A percentile compares a stretch with the other conserved stretches of the same genome.
These are phyloP conservation scores for Drosophila multiciliata DNA, from an alignment of 2,888 invertebrate species.

Conservation along the genomic window DNA sequence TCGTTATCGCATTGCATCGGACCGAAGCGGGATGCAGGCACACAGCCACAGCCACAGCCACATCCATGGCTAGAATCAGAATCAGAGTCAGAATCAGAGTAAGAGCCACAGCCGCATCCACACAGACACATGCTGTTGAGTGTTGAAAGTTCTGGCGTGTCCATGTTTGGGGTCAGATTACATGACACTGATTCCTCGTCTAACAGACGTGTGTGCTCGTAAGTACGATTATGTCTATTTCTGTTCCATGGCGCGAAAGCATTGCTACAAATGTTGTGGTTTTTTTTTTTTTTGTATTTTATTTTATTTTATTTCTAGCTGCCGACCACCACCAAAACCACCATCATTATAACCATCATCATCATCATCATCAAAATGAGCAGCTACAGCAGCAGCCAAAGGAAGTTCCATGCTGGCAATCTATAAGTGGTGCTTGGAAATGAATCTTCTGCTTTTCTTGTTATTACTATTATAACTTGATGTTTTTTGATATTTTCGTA, in stretches of 20 bases:
- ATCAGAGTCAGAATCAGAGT: not conserved
- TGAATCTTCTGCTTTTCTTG: slow-evolving; percentile 51
- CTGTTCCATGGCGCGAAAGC: slow-evolving; percentile 57
- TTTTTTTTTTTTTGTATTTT: slow-evolving; percentile 19
- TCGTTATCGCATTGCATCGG: slow-evolving; percentile 76
- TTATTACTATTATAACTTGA: slow-evolving; percentile 57
- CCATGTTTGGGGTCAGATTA: slow-evolving; percentile 79
- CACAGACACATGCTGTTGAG: slow-evolving; percentile 55
- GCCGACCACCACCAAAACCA: slow-evolving; percentile 30
- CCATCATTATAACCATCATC: slow-evolving; percentile 42
- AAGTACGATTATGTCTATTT: slow-evolving; percentile 47
- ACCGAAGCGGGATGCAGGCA: slow-evolving; percentile 6
- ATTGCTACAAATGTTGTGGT: slow-evolving; percentile 60
- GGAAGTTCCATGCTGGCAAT: slow-evolving; percentile 32
- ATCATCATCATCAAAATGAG: slow-evolving; percentile 36
- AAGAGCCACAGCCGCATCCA: slow-evolving; percentile 16
- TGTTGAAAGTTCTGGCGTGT: slow-evolving; percentile 80
- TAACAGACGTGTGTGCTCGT: slow-evolving; percentile 65
- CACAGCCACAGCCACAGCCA: not conserved
- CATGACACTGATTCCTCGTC: slow-evolving; percentile 77
- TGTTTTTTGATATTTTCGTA: slow-evolving; percentile 26
- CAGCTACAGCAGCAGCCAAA: slow-evolving; percentile 35
- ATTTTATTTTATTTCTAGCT: slow-evolving; percentile 9
- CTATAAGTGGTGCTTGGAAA: slow-evolving; percentile 35
- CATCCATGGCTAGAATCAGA: slow-evolving; percentile 6